phyloP scores from a whole-genome alignment of 2,888 invertebrate species.

The Bellardia bayeri region DNA sequence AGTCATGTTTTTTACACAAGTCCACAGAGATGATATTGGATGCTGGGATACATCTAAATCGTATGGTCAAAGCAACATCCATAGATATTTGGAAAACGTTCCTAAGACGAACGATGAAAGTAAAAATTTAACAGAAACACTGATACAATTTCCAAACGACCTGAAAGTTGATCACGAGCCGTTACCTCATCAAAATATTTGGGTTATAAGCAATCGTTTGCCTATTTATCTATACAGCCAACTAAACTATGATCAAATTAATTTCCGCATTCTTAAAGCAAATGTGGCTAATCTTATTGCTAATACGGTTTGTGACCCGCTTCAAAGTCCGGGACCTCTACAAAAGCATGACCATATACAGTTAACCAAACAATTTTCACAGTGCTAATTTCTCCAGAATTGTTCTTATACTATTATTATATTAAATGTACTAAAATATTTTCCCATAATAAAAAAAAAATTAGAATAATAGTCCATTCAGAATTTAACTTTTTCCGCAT shows the following conservation, averaged over 20 bases:
- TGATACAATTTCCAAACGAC: constrained; percentile 92
- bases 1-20: constrained; percentile 92
- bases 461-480: too few relatives aligned
- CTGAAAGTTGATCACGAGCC: constrained; percentile 89
- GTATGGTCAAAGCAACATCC: constrained; percentile 88
- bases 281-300: constrained; percentile 87
- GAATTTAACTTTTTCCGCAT: too few relatives aligned
- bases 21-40: constrained; percentile 90
- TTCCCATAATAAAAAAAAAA: too few relatives aligned
- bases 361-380: too few relatives aligned
- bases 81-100: constrained; percentile 77
- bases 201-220: constrained; percentile 91
- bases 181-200: constrained; percentile 86
- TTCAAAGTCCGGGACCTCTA: background rate
- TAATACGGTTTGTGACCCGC: constrained; percentile 89
- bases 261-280: constrained; percentile 90
- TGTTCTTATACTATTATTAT: too few relatives aligned
- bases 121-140: constrained; percentile 78
- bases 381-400: too few relatives aligned
- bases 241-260: constrained; percentile 87
- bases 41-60: constrained; percentile 92
- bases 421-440: too few relatives aligned
- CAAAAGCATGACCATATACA: background rate
- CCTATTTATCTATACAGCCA: constrained; percentile 89
- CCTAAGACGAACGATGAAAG: background rate